Evolutionary conservation across 2,888 invertebrate genomes (phyloP).

Genomic region (Thecocarcelia acutangulata): DNA sequence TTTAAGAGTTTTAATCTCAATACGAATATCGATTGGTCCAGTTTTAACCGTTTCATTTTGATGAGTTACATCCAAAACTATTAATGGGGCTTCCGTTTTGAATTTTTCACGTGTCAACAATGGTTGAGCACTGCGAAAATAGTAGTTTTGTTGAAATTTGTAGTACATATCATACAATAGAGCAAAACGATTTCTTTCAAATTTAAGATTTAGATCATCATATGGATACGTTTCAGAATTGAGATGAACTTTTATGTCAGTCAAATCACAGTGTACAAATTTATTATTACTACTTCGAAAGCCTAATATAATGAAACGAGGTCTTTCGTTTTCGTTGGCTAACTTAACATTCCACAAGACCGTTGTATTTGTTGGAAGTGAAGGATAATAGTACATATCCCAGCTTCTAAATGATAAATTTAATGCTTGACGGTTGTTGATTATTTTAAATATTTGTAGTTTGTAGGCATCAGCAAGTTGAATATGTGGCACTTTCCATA

Average conservation of each 20-base stretch:
- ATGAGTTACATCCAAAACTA: conserved; percentile 35
- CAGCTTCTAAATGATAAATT: no score
- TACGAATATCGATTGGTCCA: conserved; percentile 40
- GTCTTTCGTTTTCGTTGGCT: no score
- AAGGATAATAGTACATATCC: no score
- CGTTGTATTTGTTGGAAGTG: no score
- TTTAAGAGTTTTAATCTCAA: conserved; percentile 25
- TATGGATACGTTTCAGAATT: conserved; percentile 9
- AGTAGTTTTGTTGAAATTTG: conserved; percentile 21
- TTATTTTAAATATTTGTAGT: no score
- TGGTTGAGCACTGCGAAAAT: neutral
- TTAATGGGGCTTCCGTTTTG: conserved; percentile 4
- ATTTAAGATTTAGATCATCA: conserved; percentile 21
- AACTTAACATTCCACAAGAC: no score
- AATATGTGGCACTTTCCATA: no score
- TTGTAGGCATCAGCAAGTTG: no score
- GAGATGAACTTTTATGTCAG: conserved; percentile 3
- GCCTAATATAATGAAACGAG: no score
- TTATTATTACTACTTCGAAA: no score
- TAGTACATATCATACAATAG: conserved; percentile 11
- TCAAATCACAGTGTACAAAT: conserved; percentile 5
- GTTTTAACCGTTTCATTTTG: conserved; percentile 44
- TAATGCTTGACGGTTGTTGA: no score
- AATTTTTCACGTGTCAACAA: conserved; percentile 13
- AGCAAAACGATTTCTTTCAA: neutral